Conservation (phyloP, 2,113 vertebrate genomes). For the Seriola dumerili region DNA sequence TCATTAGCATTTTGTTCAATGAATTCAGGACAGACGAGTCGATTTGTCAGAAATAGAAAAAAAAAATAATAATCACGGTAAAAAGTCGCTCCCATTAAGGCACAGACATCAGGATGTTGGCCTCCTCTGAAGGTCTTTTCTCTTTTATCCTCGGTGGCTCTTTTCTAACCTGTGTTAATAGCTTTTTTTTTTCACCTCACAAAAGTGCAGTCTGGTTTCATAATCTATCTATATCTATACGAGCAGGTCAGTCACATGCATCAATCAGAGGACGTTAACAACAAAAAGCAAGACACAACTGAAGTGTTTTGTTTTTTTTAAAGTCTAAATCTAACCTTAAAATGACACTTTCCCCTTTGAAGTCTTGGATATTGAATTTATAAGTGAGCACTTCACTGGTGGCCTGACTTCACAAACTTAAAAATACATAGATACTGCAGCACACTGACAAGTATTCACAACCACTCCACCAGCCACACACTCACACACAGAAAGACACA, state of each 20-base stretch:
- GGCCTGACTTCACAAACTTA: conserved; percentile 6
- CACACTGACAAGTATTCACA: conserved; percentile 17
- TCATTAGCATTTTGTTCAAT: too few species aligned
- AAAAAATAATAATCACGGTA: too few species aligned
- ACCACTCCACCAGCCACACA: conserved; percentile 1
- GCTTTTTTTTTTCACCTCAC: background rate
- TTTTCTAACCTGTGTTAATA: background rate
- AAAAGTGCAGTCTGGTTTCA: conserved; percentile 4
- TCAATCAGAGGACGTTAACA: conserved; percentile 9
- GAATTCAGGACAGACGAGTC: background rate
- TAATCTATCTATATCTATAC: conserved; percentile 4
- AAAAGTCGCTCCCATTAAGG: background rate
- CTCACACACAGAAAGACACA: background rate
- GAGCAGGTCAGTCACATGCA: background rate
- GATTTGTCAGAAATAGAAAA: too few species aligned
- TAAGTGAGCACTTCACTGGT: conserved; percentile 20
- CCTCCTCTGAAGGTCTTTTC: too few species aligned
- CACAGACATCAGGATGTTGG: background rate
- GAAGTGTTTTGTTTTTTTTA: too few species aligned
- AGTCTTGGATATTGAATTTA: background rate
- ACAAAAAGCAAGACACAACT: too few species aligned
- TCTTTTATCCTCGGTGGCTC: too few species aligned
- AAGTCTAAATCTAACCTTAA: background rate
- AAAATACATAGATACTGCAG: conserved; percentile 12
- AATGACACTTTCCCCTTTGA: background rate